Conservation (phyloP, 2,797 vertebrate genomes). For the Diplodus puntazzo region DNA sequence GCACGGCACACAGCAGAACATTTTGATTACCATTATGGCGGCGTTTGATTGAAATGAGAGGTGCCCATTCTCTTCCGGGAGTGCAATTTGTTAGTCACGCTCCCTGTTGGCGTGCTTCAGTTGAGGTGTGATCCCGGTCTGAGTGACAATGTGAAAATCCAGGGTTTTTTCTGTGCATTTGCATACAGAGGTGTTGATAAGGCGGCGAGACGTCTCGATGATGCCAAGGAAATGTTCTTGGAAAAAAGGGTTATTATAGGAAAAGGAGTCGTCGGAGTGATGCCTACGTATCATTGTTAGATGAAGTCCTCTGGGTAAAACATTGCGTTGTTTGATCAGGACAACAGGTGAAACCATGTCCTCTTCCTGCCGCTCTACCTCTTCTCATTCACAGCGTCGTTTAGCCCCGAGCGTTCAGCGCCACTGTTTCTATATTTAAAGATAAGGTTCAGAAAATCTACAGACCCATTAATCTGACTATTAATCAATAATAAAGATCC, state of each 20-base stretch:
- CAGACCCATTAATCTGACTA: slow-evolving; percentile 54
- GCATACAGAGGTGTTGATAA: slow-evolving; percentile 76
- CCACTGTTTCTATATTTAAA: slow-evolving; percentile 41
- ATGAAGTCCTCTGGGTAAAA: slow-evolving; percentile 59
- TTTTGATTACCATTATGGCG: slow-evolving; percentile 63
- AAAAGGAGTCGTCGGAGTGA: slow-evolving; percentile 43
- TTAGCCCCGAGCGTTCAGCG: slow-evolving; percentile 24
- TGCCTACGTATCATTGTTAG: slow-evolving; percentile 65
- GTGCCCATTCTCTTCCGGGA: slow-evolving; percentile 64
- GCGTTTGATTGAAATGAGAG: slow-evolving; percentile 73
- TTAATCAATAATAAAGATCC: slow-evolving; percentile 73
- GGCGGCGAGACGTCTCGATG: slow-evolving; percentile 50
- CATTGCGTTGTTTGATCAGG: slow-evolving; percentile 35
- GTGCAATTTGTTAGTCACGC: slow-evolving; percentile 72
- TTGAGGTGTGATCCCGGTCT: slow-evolving; percentile 61
- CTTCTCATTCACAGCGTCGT: slow-evolving; percentile 6
- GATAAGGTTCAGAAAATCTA: slow-evolving; percentile 38
- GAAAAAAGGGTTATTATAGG: slow-evolving; percentile 49
- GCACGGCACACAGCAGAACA: slow-evolving; percentile 43
- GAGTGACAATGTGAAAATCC: slow-evolving; percentile 77
- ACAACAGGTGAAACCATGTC: slow-evolving; percentile 34
- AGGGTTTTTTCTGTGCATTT: slow-evolving; percentile 56
- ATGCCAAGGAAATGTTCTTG: slow-evolving; percentile 53
- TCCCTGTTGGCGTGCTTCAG: slow-evolving; percentile 66
- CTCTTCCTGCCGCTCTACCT: neutral